Evolutionary conservation across 2,113 vertebrate genomes (phyloP), one percentile per base, ranked within the genome.

Genomic region (Poeciliopsis retropinna): DNA sequence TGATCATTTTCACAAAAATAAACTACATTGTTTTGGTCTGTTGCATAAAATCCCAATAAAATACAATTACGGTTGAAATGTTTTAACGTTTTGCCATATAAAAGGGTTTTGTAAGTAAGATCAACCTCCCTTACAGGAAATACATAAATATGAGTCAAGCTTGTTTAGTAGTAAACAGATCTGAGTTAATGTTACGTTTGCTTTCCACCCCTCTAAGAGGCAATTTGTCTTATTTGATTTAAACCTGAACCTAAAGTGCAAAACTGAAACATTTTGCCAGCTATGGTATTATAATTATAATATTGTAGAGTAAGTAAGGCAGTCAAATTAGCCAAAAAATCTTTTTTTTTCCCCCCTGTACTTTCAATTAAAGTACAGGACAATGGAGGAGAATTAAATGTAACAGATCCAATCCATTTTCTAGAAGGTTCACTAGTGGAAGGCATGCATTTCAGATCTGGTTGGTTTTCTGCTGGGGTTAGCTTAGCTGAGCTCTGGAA

Each of bases 241-340:
- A 60, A 65, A 70, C 74, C 37, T 74, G n/a, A 60, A 66, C 47
- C 37, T 74, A 78, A 64, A 65, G 76, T 76, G 73, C 62, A 84
- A 32, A 51, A 27, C 32, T 85, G 44, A 54, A 62, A 44, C 63
- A 41, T 15, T 64, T 30, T 75, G 73, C 67, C 60, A 31, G 30
- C 39, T 64, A 76, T n/a, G 71, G 41, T 70, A 75, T 27, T 77
- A 71, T 66, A 28, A 28, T 28, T 57, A 44, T 57, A 34, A 2
- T 60, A 60, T 37, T 37, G 32, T 4, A 22, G 22, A 37, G 19
- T 27, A 54, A 70, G 25, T 76, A 30, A 87, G 78, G 68, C 72
- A 67, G 63, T 72, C 41, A 82, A 72, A 70, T 80, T 65, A 34
- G 1, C 25, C 28, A 14, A 28, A 9, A 57, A 22, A 29, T 39